These are phyloP conservation scores for Serripes groenlandicus DNA, from an alignment of 2,888 invertebrate genomes.

Conservation along the genomic window DNA sequence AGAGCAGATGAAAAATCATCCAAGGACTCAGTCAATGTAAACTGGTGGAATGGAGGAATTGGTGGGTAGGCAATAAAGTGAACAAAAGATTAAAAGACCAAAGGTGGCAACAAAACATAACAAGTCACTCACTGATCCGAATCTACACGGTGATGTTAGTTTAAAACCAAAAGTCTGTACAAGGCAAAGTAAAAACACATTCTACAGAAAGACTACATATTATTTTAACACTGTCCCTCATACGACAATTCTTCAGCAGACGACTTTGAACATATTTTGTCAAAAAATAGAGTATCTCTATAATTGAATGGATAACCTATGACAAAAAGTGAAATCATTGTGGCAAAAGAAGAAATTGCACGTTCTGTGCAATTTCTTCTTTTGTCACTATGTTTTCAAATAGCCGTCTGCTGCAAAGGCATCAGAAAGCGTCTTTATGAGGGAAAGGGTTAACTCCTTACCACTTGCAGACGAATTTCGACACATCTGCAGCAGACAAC, in stretches of 20 bases:
- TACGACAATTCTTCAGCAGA: too few species aligned
- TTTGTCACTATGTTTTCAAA: background rate
- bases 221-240: background rate
- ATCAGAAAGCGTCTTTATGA: too few species aligned
- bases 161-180: constrained; percentile 50
- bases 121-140: constrained; percentile 47
- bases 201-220: background rate
- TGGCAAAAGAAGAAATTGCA: background rate
- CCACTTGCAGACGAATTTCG: too few species aligned
- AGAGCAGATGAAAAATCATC: too few species aligned
- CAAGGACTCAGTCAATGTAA: too few species aligned
- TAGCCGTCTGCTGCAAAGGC: too few species aligned
- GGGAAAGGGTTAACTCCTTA: too few species aligned
- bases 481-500: too few species aligned
- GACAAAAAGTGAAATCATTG: background rate
- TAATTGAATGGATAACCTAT: too few species aligned
- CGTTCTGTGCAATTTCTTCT: background rate
- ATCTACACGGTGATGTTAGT: constrained; percentile 45
- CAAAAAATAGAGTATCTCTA: too few species aligned
- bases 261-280: too few species aligned
- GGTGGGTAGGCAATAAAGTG: background rate
- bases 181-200: background rate
- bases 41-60: background rate
- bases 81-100: background rate
- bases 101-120: constrained; percentile 35